Percentiles rank a stretch among this genome's conserved stretches.
Conservation (phyloP, 2,797 vertebrate species). For the Eremophila alpestris region DNA sequence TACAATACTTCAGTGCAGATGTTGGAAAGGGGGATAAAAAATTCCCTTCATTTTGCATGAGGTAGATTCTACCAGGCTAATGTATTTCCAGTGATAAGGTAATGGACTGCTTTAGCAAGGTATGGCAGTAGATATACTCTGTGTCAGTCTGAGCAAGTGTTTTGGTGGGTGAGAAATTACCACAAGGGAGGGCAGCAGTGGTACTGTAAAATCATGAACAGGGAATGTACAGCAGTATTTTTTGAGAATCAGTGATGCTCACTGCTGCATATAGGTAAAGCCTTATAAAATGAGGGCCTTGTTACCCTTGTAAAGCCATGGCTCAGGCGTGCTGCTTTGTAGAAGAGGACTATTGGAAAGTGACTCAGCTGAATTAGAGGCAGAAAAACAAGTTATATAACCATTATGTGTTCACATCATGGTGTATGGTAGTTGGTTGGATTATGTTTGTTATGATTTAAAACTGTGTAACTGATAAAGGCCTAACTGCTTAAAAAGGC, state of each 20-base stretch:
- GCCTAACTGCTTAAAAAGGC: not conserved
- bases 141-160: not conserved
- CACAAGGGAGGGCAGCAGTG: not conserved
- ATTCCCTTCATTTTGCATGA: not conserved
- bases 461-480: not conserved
- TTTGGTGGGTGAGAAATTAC: not conserved
- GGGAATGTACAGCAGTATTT: not conserved
- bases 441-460: not conserved
- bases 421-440: not conserved
- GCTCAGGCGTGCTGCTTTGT: not conserved
- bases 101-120: not conserved
- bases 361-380: not conserved
- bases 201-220: not conserved
- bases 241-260: not conserved
- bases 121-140: not conserved
- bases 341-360: not conserved
- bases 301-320: not conserved
- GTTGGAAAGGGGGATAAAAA: not conserved
- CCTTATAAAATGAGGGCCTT: not conserved
- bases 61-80: not conserved
- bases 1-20: not conserved
- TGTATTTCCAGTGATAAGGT: not conserved
- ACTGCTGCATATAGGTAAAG: not conserved
- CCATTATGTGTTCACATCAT: not conserved
- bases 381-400: not conserved